Evolutionary conservation across 1,140 invertebrate genomes (phyloP), one percentile per base, ranked within the genome.

Genomic region (Zaprionus tsacasi): DNA sequence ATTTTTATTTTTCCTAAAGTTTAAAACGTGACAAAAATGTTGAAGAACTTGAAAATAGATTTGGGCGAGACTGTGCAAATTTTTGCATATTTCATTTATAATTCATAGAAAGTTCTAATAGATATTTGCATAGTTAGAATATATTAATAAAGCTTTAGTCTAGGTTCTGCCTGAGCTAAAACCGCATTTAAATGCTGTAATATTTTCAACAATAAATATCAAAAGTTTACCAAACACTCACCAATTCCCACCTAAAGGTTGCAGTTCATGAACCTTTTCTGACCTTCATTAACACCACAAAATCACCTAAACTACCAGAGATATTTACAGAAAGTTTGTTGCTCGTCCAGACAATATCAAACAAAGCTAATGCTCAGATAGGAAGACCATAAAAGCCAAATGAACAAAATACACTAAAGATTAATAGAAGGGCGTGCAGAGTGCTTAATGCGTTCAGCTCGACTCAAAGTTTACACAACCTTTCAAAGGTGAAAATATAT

Each of bases 321-420:
- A 21, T 50, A 50, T 50, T 50, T 50, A 50, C 17, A 50, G 17
- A 50, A 50, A 50, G 45, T 50, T 50, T 25, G 45, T 50, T 50
- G 45, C 45, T 21, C 17, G 45, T 10, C 17, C 11, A 50, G 45
- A 25, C 45, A 50, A 50, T 50, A 50, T 50, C 17, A 50, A 50
- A 25, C 45, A 50, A 25, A 50, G 17, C 45, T 12, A 50, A 50
- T 50, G 45, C 21, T 15, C 17, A 25, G 45, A 50, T 21, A 50
- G 17, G 10, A 50, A 25, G 17, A 8, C 45, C 45, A 50, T 50
- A 50, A 50, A 50, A 25, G 45, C 17, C 45, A 50, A 50, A 50
- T 50, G 45, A 50, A 25, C 45, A 25, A 25, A 50, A 10, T 25
- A 50, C 11, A 50, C 45, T 50, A 50, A 50, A 50, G 45, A 50